Conservation (phyloP, 2,113 vertebrate species). For the Trinectes maculatus region DNA sequence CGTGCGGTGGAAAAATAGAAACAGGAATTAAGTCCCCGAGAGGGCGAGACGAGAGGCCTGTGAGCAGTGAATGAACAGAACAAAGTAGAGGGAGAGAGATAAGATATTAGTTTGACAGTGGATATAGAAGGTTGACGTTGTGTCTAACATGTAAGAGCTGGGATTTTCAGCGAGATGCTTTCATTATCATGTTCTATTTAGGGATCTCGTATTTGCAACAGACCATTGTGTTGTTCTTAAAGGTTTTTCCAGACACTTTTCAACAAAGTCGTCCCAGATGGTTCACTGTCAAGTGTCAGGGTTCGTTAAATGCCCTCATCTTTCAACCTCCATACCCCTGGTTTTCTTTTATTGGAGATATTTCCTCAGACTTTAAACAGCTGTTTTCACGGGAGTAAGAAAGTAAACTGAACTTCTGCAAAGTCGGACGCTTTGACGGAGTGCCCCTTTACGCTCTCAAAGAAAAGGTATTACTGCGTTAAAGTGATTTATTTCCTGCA, state of each 20-base stretch:
- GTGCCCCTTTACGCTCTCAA: constrained; percentile 2
- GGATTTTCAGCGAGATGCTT: not conserved
- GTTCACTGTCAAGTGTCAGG: not conserved
- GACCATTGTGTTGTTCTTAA: not conserved
- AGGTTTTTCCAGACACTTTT: not conserved
- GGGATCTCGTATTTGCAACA: not conserved
- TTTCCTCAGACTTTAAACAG: not conserved
- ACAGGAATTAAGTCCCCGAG: constrained; percentile 32
- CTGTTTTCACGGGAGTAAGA: not conserved
- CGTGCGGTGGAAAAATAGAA: constrained; percentile 59
- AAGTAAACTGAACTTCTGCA: not conserved
- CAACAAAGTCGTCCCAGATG: constrained; percentile 5
- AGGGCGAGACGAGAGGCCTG: not conserved
- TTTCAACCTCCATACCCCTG: not conserved
- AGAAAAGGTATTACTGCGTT: constrained; percentile 30
- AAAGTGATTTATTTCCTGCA: constrained; percentile 7
- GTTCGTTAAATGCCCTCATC: constrained; percentile 2
- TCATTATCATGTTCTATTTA: not conserved
- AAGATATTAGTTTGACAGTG: not conserved
- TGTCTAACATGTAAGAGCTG: not conserved
- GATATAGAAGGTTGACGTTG: not conserved
- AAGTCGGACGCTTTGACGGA: not conserved
- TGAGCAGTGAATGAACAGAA: not conserved
- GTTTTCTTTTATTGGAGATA: not conserved
- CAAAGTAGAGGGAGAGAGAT: not conserved